Base-by-base conservation (phyloP, 2,797 vertebrate genomes). In the Masticophis lateralis region DNA sequence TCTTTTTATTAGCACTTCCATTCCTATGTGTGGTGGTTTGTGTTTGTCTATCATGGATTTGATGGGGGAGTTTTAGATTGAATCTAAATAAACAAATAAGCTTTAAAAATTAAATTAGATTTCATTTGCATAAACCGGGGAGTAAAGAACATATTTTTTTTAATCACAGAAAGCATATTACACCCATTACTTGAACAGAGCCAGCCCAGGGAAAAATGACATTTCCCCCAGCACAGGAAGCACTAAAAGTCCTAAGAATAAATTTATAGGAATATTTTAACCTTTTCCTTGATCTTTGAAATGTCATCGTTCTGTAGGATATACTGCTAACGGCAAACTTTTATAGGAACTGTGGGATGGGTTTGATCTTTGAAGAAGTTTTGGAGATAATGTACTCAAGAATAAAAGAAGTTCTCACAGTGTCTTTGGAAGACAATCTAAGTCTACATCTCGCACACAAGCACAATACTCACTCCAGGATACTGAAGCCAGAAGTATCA, bases 271-370 rank as follows among this genome's bases (percentile, higher is more conserved):
- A 98, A 98, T 98, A 98, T 98, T 98, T 98, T 98, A 98, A 98
- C 98, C 98, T 99, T 99, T 98, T 98, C 97, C 97, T 97, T 97
- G 98, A 98, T 98, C 98, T 97, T 97, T 98, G 97, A 98, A 98
- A 98, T 98, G 98, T 98, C 98, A 98, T 98, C 98, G 97, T 98
- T 98, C 97, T 97, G 97, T 98, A 96, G 98, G 97, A 97, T 98
- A 97, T 97, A 97, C 97, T 94, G 96, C 97, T 97, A 98, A 98
- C 97, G 90, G 96, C 98, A 98, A 98, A 98, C 98, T 98, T 98
- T 98, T 97, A 97, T 97, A 97, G 97, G 94, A 97, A 97, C 96
- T 96, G 53, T 92, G 94, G 98, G 98, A 98, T 37, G 96, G 97
- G 96, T 96, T 97, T 98, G 97, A 97, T 98, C 97, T 96, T 97